Base-by-base conservation (phyloP, 2,888 invertebrate genomes). In the Nineta flava region DNA sequence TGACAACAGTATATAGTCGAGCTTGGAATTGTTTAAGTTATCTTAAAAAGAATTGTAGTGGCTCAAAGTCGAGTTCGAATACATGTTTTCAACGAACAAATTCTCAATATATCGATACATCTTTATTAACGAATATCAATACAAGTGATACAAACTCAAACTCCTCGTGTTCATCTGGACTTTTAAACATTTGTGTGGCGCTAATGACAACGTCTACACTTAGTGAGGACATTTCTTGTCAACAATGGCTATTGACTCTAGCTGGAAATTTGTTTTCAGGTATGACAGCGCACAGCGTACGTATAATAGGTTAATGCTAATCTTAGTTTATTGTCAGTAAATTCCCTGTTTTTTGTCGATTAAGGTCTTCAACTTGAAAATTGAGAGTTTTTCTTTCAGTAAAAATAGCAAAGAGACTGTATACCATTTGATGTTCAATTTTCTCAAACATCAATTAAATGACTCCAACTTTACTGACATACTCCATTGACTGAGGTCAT, bases 1-100 rank as follows among this genome's bases (percentile, higher is more conserved):
- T 78, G 0, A 81, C 85, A 2, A 81, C 81, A 56, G 65, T 75
- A 16, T 81, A 84, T 60, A 67, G 72, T 9, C 72, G 71, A 16
- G 76, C 83, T 0, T 91, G 87, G 79, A 72, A 74, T 53, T 79
- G 77, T 59, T 54, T 65, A 32, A 51, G 57, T 12, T 53, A 15
- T 19, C 4, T 50, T 16, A 48, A 47, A 43, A 40, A 47, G 19
- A 19, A 38, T n/a, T n/a, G n/a, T 9, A 45, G 32, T 32, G 32
- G 12, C 12, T 42, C 26, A 7, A 38, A 40, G 9, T 13, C 46
- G 21, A n/a, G n/a, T n/a, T 51, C 54, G 31, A n/a, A n/a, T n/a
- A 48, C 51, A 16, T 53, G n/a, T n/a, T n/a, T 56, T 48, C 51
- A 55, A 51, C 51, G 55, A 38, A 56, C 52, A 26, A 52, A 49